A percentile compares a stretch with the other conserved stretches of the same genome.
phyloP scores from a whole-genome alignment of 2,797 vertebrate genomes.

The Darevskia mixta region DNA sequence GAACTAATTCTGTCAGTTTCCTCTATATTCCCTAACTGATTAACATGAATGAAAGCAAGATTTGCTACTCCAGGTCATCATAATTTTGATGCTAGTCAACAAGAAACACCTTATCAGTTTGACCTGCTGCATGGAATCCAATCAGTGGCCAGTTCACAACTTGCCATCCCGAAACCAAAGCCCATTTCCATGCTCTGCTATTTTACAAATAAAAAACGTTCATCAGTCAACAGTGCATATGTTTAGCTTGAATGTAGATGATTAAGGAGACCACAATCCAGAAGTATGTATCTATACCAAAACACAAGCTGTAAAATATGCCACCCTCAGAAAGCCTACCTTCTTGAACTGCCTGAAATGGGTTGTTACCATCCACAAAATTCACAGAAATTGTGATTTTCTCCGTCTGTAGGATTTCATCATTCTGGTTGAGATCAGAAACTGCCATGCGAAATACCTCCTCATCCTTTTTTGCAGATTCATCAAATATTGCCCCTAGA shows the following conservation, averaged over 20 bases:
- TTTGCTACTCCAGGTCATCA: background rate
- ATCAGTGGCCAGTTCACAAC: background rate
- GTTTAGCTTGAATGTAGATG: background rate
- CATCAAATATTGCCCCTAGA: constrained; percentile 97
- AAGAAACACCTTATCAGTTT: background rate
- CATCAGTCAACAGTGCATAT: background rate
- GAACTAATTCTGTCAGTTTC: background rate
- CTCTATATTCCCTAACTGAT: background rate
- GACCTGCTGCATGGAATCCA: background rate
- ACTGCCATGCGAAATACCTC: constrained; percentile 97
- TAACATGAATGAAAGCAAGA: background rate
- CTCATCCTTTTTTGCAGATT: constrained; percentile 95
- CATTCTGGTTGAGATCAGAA: constrained; percentile 98
- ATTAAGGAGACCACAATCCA: background rate
- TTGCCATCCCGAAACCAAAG: background rate
- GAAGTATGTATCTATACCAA: background rate
- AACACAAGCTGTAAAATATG: constrained; percentile 8
- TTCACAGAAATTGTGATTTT: constrained; percentile 98
- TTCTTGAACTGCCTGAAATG: constrained; percentile 99
- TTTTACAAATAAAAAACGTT: background rate
- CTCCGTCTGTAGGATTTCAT: constrained; percentile 97
- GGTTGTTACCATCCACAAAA: constrained; percentile 98
- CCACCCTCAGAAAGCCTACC: constrained; percentile 81
- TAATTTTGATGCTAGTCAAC: background rate
- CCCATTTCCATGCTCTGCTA: background rate